A percentile compares a stretch with the other conserved stretches of the same genome.
These are phyloP conservation scores for Pao palembangensis DNA, from an alignment of 2,113 vertebrate species.

Conservation along the genomic window DNA sequence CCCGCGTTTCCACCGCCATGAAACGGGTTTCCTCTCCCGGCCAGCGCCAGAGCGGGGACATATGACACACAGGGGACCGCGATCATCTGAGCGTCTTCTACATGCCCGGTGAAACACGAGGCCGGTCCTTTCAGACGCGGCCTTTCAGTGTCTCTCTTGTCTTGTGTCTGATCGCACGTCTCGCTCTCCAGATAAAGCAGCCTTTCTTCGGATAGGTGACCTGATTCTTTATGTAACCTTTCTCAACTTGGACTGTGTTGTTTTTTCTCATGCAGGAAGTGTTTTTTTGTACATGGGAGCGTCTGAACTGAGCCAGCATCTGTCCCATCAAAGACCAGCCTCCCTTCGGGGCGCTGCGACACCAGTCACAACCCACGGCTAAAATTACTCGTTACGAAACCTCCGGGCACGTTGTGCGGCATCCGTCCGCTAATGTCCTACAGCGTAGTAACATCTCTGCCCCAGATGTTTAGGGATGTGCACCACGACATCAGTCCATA, in stretches of 20 bases:
- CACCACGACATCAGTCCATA: constrained; percentile 28
- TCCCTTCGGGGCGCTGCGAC: constrained; percentile 12
- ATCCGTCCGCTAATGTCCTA: background rate
- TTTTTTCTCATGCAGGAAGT: constrained; percentile 57
- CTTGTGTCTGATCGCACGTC: constrained; percentile 67
- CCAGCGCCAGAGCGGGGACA: constrained; percentile 46
- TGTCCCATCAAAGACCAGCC: constrained; percentile 15
- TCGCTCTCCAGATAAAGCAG: constrained; percentile 66
- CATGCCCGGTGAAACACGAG: constrained; percentile 69
- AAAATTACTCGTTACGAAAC: background rate
- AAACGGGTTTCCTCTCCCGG: constrained; percentile 46
- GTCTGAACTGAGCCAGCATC: constrained; percentile 23
- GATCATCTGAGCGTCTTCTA: constrained; percentile 58
- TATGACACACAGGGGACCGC: constrained; percentile 58
- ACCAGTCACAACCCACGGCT: background rate
- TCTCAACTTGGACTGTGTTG: constrained; percentile 52
- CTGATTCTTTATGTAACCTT: constrained; percentile 71
- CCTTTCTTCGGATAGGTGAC: constrained; percentile 74
- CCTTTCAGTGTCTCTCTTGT: constrained; percentile 69
- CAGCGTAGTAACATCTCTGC: constrained; percentile 29
- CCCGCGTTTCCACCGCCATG: constrained; percentile 7
- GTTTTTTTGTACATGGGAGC: constrained; percentile 10
- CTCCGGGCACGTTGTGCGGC: background rate
- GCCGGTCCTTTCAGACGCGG: constrained; percentile 64
- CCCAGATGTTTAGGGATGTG: constrained; percentile 46